Conservation (phyloP, 2,888 invertebrate species). For the Julus scanicus region DNA sequence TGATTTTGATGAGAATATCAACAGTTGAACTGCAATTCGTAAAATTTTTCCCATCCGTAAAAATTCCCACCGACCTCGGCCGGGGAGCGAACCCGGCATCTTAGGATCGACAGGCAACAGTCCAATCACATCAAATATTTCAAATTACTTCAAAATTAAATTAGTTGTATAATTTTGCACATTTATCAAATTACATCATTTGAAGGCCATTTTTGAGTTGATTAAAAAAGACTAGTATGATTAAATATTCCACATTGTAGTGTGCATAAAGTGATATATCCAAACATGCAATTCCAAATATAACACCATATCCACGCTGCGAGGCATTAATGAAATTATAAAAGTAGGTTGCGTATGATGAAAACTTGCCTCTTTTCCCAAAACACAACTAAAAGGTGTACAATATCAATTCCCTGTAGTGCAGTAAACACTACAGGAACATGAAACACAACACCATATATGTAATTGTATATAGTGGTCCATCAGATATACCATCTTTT, state of each 20-base stretch:
- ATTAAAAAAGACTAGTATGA: not conserved
- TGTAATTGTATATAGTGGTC: not conserved
- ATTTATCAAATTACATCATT: not conserved
- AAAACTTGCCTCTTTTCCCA: not conserved
- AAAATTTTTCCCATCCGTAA: too few species aligned
- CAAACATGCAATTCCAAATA: not conserved
- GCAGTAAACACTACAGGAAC: not conserved
- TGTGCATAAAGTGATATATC: not conserved
- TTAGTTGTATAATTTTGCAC: not conserved
- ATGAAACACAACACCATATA: not conserved
- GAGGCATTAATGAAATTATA: not conserved
- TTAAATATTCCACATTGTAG: not conserved
- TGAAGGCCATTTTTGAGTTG: not conserved
- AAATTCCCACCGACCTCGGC: too few species aligned
- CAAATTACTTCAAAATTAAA: not conserved
- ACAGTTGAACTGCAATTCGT: too few species aligned
- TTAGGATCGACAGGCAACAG: not conserved
- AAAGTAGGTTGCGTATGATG: not conserved
- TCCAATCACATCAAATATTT: not conserved
- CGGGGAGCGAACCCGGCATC: too few species aligned
- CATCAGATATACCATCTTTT: not conserved
- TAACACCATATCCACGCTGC: not conserved
- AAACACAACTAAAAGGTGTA: slow-evolving; percentile 8
- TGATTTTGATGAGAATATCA: too few species aligned
- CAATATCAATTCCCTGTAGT: slow-evolving; percentile 26